Base-by-base conservation (phyloP, 2,888 invertebrate genomes). In the Cabera pusaria region DNA sequence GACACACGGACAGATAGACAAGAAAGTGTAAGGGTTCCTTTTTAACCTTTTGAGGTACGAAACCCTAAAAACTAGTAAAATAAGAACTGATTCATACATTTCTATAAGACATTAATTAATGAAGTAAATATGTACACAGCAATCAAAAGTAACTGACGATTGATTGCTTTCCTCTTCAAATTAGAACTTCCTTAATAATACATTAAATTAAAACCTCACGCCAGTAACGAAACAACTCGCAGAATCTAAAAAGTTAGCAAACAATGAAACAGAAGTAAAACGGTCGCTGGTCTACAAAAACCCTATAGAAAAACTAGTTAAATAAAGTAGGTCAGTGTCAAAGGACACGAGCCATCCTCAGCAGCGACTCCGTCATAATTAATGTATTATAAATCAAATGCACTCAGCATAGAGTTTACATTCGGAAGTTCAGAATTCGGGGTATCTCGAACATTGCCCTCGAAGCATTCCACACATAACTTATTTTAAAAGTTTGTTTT, bases 261-360 rank as follows among this genome's bases (percentile, higher is more conserved):
- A 40, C 40, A 34, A 29, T 24, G 34, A 20, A 34, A 34, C 29
- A 34, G 7, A 35, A 41, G 21, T 27, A 39, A 24, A 35, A 10
- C 26, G n/a, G 14, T 27, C 19, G 14, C 28, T 14, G 9, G 31
- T 42, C 21, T 19, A 31, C 35, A 31, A 33, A 35, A 34, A 25
- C 35, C 51, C 50, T 34, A 17, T 23, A 21, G 17, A 24, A 25
- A 64, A 63, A 50, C 59, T 64, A 66, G 64, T 71, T 64, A 61
- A 64, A 69, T 67, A 67, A 82, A 82, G 68, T 83, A 77, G 85
- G 84, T 85, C 85, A 84, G 72, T 82, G 82, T 82, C 84, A 79
- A 58, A 72, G 72, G 73, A 75, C 71, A 69, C 64, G n/a, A 64
- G 65, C 64, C 65, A 65, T 65, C 64, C 68, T 63, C 69, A 59